A percentile compares a stretch with the other conserved stretches of the same genome.
phyloP scores from a whole-genome alignment of 2,113 vertebrate species.

The Melanotaenia duboulayi region DNA sequence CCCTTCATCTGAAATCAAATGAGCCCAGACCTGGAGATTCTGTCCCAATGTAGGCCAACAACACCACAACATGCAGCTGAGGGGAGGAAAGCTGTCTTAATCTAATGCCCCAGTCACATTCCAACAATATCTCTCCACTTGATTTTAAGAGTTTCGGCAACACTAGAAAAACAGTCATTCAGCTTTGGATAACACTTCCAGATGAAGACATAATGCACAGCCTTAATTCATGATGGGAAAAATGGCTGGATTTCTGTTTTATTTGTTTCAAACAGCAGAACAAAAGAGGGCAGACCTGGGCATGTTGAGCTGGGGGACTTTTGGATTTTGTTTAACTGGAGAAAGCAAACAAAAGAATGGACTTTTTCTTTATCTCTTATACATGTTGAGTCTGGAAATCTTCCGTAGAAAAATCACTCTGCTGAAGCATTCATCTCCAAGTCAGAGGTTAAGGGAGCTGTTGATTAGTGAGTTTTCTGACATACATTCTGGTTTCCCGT shows the following conservation, averaged over 20 bases:
- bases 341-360: slow-evolving; percentile 30
- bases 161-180: slow-evolving; percentile 74
- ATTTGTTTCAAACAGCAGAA: slow-evolving; percentile 25
- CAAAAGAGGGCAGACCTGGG: slow-evolving; percentile 37
- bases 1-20: slow-evolving; percentile 37
- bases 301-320: slow-evolving; percentile 16
- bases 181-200: slow-evolving; percentile 32
- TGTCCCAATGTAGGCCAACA: slow-evolving; percentile 65
- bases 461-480: slow-evolving; percentile 36
- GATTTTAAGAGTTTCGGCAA: slow-evolving; percentile 56
- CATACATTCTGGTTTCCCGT: slow-evolving; percentile 42
- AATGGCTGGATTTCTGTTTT: slow-evolving; percentile 44
- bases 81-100: slow-evolving; percentile 61
- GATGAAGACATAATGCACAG: slow-evolving; percentile 17
- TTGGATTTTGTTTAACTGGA: too few species aligned
- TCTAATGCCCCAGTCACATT: slow-evolving; percentile 69
- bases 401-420: slow-evolving; percentile 22
- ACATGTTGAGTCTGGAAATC: slow-evolving; percentile 27
- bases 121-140: slow-evolving; percentile 71
- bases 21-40: slow-evolving; percentile 56
- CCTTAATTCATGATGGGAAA: background rate
- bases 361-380: slow-evolving; percentile 9
- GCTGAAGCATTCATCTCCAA: slow-evolving; percentile 28
- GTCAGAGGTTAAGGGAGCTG: slow-evolving; percentile 42
- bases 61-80: slow-evolving; percentile 38